Conservation (phyloP, 2,888 invertebrate species). For the Serripes groenlandicus region DNA sequence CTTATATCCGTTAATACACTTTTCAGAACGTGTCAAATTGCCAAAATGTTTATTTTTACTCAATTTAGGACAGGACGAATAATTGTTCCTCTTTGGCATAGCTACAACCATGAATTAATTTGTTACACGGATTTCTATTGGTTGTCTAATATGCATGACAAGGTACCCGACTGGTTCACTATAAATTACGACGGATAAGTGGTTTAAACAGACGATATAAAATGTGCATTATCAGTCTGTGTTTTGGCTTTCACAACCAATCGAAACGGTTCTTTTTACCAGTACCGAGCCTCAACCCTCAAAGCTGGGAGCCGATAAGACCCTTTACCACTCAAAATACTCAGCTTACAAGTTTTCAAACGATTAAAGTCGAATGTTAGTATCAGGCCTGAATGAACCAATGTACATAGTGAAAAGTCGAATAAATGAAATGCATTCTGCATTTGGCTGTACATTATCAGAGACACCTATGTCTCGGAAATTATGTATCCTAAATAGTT, state of each 20-base stretch:
- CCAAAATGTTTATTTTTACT: conserved; percentile 1
- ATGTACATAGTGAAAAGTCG: too few relatives aligned
- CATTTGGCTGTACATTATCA: too few relatives aligned
- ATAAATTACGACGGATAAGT: background rate
- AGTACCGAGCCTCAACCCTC: background rate
- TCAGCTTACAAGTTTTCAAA: too few relatives aligned
- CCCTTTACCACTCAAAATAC: background rate
- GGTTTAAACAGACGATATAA: background rate
- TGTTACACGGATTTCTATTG: conserved; percentile 12
- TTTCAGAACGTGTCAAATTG: background rate
- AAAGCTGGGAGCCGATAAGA: background rate
- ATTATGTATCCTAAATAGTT: too few relatives aligned
- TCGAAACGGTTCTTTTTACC: background rate
- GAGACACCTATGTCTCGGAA: too few relatives aligned
- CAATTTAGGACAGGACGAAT: background rate
- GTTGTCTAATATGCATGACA: background rate
- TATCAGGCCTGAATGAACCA: too few relatives aligned
- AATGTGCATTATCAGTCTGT: background rate
- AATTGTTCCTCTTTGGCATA: conserved; percentile 15
- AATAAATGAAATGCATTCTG: too few relatives aligned
- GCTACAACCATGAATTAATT: conserved; percentile 22
- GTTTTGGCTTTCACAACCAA: conserved; percentile 3
- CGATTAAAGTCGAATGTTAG: too few relatives aligned
- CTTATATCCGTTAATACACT: background rate
- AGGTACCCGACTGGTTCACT: conserved; percentile 9